Conservation (phyloP, 2,797 vertebrate species). For the Capromys pilorides region DNA sequence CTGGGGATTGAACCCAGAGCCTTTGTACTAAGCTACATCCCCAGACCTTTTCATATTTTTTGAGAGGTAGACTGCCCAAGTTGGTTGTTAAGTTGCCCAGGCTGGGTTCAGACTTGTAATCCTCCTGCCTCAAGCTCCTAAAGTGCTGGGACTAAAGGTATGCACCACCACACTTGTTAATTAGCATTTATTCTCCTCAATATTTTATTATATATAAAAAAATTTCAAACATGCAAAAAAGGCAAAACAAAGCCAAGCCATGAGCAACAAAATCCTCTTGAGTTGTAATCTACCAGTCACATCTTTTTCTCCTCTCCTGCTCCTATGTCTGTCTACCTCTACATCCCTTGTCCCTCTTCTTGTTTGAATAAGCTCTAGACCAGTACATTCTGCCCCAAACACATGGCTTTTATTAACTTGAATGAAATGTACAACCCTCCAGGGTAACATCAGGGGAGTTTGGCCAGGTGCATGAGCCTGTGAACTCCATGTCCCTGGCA, state of each 20-base stretch:
- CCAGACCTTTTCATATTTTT: background rate
- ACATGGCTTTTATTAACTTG: background rate
- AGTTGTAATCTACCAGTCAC: background rate
- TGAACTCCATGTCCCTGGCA: background rate
- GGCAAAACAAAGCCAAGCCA: fast-evolving
- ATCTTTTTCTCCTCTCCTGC: background rate
- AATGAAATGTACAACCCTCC: background rate
- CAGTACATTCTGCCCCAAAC: fast-evolving
- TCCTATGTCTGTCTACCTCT: fast-evolving
- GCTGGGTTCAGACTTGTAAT: background rate
- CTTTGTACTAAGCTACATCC: background rate
- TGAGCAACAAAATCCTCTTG: background rate
- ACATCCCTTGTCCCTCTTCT: background rate
- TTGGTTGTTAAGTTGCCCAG: background rate
- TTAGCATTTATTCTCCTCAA: background rate
- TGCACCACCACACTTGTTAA: background rate
- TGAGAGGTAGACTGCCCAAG: background rate
- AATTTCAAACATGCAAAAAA: background rate
- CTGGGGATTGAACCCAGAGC: background rate
- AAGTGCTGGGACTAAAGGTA: background rate
- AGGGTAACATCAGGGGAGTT: background rate
- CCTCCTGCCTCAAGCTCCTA: background rate
- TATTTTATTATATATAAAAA: background rate
- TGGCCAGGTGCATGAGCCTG: background rate
- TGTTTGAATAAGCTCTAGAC: background rate